Conservation (phyloP, 2,888 invertebrate genomes). For the Neoaliturus tenellus region DNA sequence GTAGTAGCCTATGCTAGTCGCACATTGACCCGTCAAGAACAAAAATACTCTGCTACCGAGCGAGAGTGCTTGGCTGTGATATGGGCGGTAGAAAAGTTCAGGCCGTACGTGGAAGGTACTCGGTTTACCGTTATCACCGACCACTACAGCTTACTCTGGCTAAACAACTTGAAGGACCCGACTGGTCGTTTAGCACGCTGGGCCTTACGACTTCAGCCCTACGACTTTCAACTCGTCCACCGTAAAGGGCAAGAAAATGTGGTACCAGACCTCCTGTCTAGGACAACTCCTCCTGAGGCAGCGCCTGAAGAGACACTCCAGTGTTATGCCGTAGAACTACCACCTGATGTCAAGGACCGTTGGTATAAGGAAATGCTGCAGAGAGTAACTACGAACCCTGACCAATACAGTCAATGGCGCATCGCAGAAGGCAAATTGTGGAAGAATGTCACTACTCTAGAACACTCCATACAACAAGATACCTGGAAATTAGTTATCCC, state of each 20-base stretch:
- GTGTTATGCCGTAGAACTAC: too few relatives aligned
- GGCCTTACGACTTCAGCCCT: conserved; percentile 55
- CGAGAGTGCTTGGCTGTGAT: conserved; percentile 61
- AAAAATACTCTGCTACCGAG: conserved; percentile 61
- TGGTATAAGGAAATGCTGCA: not conserved
- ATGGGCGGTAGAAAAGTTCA: conserved; percentile 57
- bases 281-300: not conserved
- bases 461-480: too few relatives aligned
- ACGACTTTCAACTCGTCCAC: not conserved
- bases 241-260: not conserved
- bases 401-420: too few relatives aligned
- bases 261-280: not conserved
- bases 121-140: conserved; percentile 67
- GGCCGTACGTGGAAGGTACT: conserved; percentile 65
- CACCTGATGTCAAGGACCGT: not conserved
- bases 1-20: conserved; percentile 65
- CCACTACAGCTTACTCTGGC: too few relatives aligned
- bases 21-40: conserved; percentile 60
- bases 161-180: conserved; percentile 62
- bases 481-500: not conserved
- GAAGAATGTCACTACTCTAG: too few relatives aligned
- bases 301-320: too few relatives aligned
- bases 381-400: too few relatives aligned
- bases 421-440: too few relatives aligned
- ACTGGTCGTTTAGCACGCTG: conserved; percentile 64